Base-by-base conservation (phyloP, 2,113 vertebrate species). In the Pteropus alecto region DNA sequence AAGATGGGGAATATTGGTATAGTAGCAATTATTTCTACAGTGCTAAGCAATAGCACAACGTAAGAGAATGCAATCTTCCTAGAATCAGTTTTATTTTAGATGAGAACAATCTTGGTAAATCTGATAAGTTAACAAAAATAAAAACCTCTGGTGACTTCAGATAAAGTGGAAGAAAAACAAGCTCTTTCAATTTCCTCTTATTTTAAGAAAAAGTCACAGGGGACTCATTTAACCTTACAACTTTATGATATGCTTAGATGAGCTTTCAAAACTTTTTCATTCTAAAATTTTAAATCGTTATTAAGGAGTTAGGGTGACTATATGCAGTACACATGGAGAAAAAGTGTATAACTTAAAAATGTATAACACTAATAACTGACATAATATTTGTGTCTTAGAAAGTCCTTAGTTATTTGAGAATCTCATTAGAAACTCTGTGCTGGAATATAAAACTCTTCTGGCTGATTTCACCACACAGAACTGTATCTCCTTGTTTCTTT, bases 51-150 rank as follows among this genome's bases (percentile, higher is more conserved):
- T 4, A 35, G 51, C 67, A 43, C 6, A 4, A 19, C 54, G 22
- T 5, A 56, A 35, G 61, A 63, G 68, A 78, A 65, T 14, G 7
- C 43, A 30, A 0, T 90, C 68, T 90, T 89, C 63, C 35, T n/a
- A 87, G 15, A 79, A 88, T 68, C 46, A 38, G 28, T 35, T 96
- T 85, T 79, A 74, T 84, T 96, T 96, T 90, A 67, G 79, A 67
- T 78, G 43, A 92, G 89, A 89, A 89, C 85, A 92, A 67, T 74
- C 26, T 89, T 89, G 46, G 73, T 54, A 67, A 86, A 83, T 96
- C 87, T 92, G 93, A 61, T 81, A 97, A 67, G 58, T 70, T 93
- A 92, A 91, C 33, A 96, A 93, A 88, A 95, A 92, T 83, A 92
- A 90, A 93, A n/a, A 24, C 14, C 35, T 90, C 60, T 89, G 46